A percentile compares a stretch with the other conserved stretches of the same genome.
phyloP scores from a whole-genome alignment of 2,113 vertebrate genomes.

The Oriolus oriolus region DNA sequence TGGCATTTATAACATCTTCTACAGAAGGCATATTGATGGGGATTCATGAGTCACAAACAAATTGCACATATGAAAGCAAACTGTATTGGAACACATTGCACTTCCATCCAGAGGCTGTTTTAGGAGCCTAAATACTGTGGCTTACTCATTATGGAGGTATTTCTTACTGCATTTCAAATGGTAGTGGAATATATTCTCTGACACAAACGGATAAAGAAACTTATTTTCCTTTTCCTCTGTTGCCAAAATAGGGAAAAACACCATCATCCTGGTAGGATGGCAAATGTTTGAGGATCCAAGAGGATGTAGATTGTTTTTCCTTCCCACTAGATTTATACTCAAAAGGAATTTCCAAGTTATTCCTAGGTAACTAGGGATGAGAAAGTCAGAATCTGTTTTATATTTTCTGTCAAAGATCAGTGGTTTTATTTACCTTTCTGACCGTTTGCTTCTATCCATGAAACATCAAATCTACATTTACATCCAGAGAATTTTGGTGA shows the following conservation, averaged over 20 bases:
- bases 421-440: not conserved
- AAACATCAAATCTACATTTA: not conserved
- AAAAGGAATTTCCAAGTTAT: not conserved
- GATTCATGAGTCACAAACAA: constrained; percentile 65
- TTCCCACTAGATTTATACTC: not conserved
- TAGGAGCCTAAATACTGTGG: not conserved
- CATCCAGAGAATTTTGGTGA: not conserved
- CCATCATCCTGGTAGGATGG: not conserved
- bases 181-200: not conserved
- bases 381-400: not conserved
- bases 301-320: not conserved
- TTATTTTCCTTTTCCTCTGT: not conserved
- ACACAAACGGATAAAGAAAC: not conserved
- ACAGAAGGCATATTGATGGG: constrained; percentile 65
- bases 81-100: constrained; percentile 55
- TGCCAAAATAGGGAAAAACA: not conserved
- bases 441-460: not conserved
- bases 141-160: not conserved
- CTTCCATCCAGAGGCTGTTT: constrained; percentile 45
- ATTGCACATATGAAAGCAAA: constrained; percentile 57
- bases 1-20: constrained; percentile 57
- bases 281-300: not conserved
- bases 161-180: not conserved
- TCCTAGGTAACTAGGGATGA: not conserved
- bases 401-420: not conserved